Evolutionary conservation across 2,888 invertebrate genomes (phyloP), one percentile per base, ranked within the genome.

Genomic region (Oasisia sp.): DNA sequence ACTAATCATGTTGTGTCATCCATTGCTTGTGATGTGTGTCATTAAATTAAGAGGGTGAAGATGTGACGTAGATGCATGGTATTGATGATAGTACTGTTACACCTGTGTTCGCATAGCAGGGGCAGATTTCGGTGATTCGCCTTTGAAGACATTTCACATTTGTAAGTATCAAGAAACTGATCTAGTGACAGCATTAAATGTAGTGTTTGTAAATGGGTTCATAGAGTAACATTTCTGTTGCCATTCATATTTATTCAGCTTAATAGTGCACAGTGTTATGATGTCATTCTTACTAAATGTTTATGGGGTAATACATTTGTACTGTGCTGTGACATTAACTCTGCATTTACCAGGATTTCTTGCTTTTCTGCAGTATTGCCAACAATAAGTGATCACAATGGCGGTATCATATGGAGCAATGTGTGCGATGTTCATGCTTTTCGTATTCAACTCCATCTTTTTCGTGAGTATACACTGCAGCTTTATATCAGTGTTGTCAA

Each of bases 361-460:
- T 74, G 74, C 27, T 74, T 14, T 19, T n/a, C 74, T 74, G 74
- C 74, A 74, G 74, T 5, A 27, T 74, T 27, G 74, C 27, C 74
- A 74, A 74, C 74, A n/a, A 27, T 27, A 74, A 74, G 27, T 74
- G 27, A 50, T 91, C 98, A 97, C 97, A 98, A 97, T 98, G 95
- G 96, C 95, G 92, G 95, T 95, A 91, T 96, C 96, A 93, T 96
- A 96, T 94, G 96, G 96, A 93, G 96, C 96, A 91, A 96, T 96
- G 93, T 96, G 96, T 94, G 96, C 96, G 93, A 96, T 96, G 94
- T 95, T 96, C 93, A 94, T 96, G 91, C 95, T 97, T 91, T 95
- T 97, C 92, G 94, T 96, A 92, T 96, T 96, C 95, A 97, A 97
- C 94, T 95, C 96, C 92, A 94, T 97, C 91, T 96, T 97, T 94